These are phyloP conservation scores for Parauchenoglanis ngamensis DNA, from an alignment of 2,797 vertebrate species.

Conservation along the genomic window DNA sequence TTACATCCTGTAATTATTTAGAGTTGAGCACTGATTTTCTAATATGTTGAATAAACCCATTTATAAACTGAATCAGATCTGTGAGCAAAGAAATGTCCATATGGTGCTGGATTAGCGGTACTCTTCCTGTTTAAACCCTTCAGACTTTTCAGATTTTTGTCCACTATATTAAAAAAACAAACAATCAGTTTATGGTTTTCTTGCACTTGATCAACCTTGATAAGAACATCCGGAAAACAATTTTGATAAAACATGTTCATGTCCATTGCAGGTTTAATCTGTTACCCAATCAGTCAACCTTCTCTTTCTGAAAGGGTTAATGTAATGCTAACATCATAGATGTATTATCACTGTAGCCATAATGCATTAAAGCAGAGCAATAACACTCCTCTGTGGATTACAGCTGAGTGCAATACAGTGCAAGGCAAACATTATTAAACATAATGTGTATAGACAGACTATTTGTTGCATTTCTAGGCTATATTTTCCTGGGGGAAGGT, in stretches of 20 bases:
- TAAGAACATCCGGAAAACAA: background rate
- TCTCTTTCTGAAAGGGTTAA: background rate
- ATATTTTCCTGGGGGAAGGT: background rate
- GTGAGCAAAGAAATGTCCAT: background rate
- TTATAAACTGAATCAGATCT: background rate
- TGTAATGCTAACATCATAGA: background rate
- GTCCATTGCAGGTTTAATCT: background rate
- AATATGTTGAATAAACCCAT: background rate
- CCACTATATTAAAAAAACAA: background rate
- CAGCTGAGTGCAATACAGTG: background rate
- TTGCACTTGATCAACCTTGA: background rate
- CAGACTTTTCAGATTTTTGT: background rate
- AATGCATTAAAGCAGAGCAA: too few species aligned
- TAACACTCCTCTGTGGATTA: background rate
- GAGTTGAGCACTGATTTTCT: background rate
- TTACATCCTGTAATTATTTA: background rate
- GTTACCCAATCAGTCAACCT: background rate
- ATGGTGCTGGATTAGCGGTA: background rate
- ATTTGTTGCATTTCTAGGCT: constrained; percentile 1
- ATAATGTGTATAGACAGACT: background rate
- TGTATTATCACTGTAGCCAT: background rate
- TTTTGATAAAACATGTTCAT: background rate
- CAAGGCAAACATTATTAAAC: background rate
- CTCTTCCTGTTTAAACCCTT: background rate
- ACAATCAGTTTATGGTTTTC: background rate